A percentile compares a stretch with the other conserved stretches of the same genome.
Evolutionary conservation across 2,113 vertebrate species (phyloP).

Genomic region (Junco hyemalis): DNA sequence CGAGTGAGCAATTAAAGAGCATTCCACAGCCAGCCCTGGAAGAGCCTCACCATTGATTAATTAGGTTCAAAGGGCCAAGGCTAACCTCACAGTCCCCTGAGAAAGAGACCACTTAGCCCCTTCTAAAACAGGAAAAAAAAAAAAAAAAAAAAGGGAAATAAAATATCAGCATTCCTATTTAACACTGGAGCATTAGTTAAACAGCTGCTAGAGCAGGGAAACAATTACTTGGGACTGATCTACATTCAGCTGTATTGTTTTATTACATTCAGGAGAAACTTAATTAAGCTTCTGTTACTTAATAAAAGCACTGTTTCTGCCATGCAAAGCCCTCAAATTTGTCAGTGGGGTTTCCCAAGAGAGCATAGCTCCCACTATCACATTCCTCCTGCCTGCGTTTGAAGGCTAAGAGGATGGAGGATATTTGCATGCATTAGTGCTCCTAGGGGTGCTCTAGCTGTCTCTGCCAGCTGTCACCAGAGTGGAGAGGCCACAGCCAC

Average conservation of each 20-base stretch:
- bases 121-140: background rate
- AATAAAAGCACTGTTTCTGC: constrained; percentile 35
- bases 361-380: background rate
- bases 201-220: constrained; percentile 24
- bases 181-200: constrained; percentile 35
- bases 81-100: constrained; percentile 13
- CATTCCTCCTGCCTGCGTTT: background rate
- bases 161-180: constrained; percentile 21
- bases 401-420: background rate
- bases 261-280: constrained; percentile 41
- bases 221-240: constrained; percentile 50
- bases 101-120: constrained; percentile 36
- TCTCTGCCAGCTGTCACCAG: background rate
- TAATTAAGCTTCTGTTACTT: constrained; percentile 60
- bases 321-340: background rate
- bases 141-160: background rate
- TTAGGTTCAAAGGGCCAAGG: constrained; percentile 56
- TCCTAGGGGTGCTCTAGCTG: accelerated
- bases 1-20: constrained; percentile 59
- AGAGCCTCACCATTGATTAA: background rate
- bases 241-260: constrained; percentile 26
- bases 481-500: background rate
- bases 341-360: background rate
- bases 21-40: background rate
- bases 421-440: background rate